Percentiles rank a stretch among this genome's conserved stretches.
phyloP scores from a whole-genome alignment of 2,797 vertebrate species.

The Euphonia xanthogaster region DNA sequence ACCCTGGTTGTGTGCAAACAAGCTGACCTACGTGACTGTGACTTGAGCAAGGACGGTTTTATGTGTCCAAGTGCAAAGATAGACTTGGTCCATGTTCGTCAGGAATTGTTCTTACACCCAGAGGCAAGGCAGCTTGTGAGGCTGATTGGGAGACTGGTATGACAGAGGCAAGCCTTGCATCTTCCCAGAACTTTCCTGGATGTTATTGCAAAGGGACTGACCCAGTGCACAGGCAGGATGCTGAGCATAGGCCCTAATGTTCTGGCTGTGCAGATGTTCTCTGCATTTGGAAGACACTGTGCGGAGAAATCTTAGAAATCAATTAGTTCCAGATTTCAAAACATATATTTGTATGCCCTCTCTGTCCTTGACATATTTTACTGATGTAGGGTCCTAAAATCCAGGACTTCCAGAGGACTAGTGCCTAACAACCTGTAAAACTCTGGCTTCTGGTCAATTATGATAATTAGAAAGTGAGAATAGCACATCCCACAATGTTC shows the following conservation, averaged over 20 bases:
- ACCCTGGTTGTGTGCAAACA: neutral
- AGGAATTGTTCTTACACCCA: neutral
- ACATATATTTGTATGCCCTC: neutral
- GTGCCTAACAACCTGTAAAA: neutral
- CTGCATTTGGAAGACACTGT: neutral
- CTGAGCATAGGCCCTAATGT: neutral
- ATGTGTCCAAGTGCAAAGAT: neutral
- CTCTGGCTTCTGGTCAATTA: neutral
- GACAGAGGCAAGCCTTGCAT: accelerated
- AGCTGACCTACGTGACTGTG: neutral
- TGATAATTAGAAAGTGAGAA: neutral
- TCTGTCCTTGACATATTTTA: neutral
- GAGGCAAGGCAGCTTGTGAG: neutral
- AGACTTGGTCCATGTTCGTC: neutral
- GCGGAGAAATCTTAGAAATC: neutral
- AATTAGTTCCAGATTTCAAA: neutral
- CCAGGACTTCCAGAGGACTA: neutral
- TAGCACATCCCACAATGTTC: neutral
- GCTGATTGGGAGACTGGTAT: neutral
- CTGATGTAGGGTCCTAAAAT: neutral
- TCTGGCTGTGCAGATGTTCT: neutral
- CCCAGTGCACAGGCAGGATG: neutral
- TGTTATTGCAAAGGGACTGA: neutral
- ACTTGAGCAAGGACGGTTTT: neutral
- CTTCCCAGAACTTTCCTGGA: neutral